These are phyloP conservation scores for Anadara kagoshimensis DNA, from an alignment of 1,140 invertebrate species.

Conservation along the genomic window DNA sequence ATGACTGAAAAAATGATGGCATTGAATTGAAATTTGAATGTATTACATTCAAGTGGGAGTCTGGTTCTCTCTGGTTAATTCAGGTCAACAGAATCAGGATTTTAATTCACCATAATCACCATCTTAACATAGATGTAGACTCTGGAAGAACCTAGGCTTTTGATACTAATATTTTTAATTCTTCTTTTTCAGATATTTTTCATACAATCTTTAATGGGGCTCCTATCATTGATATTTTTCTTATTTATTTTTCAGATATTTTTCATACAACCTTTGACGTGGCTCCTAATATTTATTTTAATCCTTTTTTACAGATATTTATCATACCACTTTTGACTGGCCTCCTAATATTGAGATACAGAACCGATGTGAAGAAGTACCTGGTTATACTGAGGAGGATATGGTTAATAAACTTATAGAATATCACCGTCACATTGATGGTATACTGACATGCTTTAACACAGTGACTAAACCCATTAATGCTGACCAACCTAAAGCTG, in stretches of 20 bases:
- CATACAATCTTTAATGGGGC: background rate
- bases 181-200: background rate
- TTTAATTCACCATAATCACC: no score
- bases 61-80: no score
- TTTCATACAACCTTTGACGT: background rate
- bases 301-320: conserved; percentile 69
- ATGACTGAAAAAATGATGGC: no score
- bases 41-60: no score
- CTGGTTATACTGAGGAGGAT: conserved; percentile 65
- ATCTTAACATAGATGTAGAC: no score
- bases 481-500: conserved; percentile 74
- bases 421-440: conserved; percentile 69
- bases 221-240: background rate
- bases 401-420: conserved; percentile 65
- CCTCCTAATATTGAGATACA: conserved; percentile 64
- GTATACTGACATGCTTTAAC: conserved; percentile 62
- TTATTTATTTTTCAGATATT: background rate
- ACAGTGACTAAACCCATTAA: conserved; percentile 67
- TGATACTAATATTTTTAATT: background rate
- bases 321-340: conserved; percentile 73
- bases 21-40: no score
- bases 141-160: background rate
- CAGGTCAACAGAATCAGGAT: no score
- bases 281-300: no score
- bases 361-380: conserved; percentile 60